Evolutionary conservation across 2,888 invertebrate species (phyloP).

Genomic region (Dasysyrphus tricinctus): DNA sequence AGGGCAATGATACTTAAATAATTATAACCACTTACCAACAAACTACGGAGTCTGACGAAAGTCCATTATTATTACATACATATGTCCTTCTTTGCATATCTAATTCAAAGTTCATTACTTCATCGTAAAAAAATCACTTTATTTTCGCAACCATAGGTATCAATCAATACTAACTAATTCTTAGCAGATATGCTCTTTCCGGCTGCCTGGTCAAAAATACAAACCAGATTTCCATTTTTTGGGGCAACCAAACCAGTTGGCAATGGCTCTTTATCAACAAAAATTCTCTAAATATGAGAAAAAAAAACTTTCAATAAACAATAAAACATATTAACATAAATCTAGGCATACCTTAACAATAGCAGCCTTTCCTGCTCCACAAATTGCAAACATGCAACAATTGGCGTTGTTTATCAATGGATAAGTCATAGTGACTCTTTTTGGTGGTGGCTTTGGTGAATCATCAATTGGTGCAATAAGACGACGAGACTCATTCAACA

Average conservation of each 20-base stretch:
- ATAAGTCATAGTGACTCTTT: constrained; percentile 95
- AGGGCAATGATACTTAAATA: no score
- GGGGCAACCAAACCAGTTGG: constrained; percentile 92
- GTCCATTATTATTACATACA: background rate
- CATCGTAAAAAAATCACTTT: constrained; percentile 29
- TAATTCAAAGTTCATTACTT: background rate
- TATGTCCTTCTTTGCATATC: no score
- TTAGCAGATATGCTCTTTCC: constrained; percentile 62
- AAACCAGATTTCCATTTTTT: constrained; percentile 87
- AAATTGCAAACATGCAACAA: constrained; percentile 92
- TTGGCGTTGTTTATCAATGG: constrained; percentile 94
- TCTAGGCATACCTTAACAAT: constrained; percentile 90
- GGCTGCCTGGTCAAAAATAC: constrained; percentile 87
- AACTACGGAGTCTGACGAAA: background rate
- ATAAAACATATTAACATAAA: background rate
- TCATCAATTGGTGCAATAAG: constrained; percentile 94
- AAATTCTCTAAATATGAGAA: constrained; percentile 87
- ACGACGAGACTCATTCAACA: constrained; percentile 86
- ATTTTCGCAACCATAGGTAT: constrained; percentile 14
- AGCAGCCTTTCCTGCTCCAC: constrained; percentile 94
- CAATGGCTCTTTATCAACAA: constrained; percentile 89
- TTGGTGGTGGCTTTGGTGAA: constrained; percentile 98
- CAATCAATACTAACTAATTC: background rate
- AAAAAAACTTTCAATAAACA: constrained; percentile 29
- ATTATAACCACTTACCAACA: no score